Evolutionary conservation across 35 echinoderm and acorn worm genomes (phyloP).

Genomic region (Ophioderma brevispina): DNA sequence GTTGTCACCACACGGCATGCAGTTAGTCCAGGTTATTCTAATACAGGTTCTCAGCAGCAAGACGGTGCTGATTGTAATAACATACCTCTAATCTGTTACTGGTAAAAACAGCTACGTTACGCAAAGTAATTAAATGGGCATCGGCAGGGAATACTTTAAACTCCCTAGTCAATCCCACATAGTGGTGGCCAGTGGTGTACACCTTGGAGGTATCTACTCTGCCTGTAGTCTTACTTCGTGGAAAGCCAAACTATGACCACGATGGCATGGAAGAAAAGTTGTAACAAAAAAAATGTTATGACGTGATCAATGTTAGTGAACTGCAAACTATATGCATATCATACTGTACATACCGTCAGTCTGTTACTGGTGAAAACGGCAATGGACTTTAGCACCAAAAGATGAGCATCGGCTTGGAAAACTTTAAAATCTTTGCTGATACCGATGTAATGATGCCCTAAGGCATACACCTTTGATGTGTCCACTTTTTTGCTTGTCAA

Average conservation of each 20-base stretch:
- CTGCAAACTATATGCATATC: neutral
- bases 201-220: slow-evolving; percentile 32
- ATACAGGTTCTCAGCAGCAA: no score
- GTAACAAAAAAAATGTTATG: neutral
- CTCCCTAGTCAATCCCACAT: slow-evolving; percentile 25
- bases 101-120: slow-evolving; percentile 62
- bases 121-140: slow-evolving; percentile 52
- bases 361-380: slow-evolving; percentile 71
- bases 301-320: neutral
- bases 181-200: slow-evolving; percentile 17
- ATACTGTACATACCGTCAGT: slow-evolving; percentile 39
- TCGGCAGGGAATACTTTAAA: slow-evolving; percentile 61
- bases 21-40: no score
- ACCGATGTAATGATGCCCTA: slow-evolving; percentile 55
- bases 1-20: no score
- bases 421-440: slow-evolving; percentile 53
- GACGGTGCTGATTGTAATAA: no score
- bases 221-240: neutral
- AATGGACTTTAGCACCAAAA: slow-evolving; percentile 29
- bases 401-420: slow-evolving; percentile 59
- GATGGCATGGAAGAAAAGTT: neutral
- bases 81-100: slow-evolving; percentile 68
- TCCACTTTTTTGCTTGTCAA: slow-evolving; percentile 53
- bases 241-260: neutral
- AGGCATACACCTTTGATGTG: slow-evolving; percentile 28